Percentiles rank a stretch among this genome's conserved stretches.
Conservation (phyloP, 2,888 invertebrate genomes). For the Neocrepidodera transversa region DNA sequence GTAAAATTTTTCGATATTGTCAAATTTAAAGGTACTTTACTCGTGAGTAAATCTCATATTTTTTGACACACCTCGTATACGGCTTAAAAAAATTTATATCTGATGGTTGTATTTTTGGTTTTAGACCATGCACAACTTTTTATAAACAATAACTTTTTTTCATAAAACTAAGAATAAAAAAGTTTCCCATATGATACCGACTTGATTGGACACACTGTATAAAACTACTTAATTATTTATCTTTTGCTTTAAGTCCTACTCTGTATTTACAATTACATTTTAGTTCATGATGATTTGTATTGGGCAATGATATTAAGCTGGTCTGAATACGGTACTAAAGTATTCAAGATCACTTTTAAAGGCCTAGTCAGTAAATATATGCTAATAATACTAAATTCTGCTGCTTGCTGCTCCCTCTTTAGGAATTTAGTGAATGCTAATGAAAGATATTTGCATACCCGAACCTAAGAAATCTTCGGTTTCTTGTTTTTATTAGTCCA, state of each 20-base stretch:
- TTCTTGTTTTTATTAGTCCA: background rate
- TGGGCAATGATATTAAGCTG: background rate
- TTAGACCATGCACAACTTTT: too few relatives aligned
- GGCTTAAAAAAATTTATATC: too few relatives aligned
- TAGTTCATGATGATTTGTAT: background rate
- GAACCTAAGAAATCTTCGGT: background rate
- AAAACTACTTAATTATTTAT: too few relatives aligned
- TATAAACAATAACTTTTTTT: too few relatives aligned
- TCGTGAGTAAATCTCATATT: too few relatives aligned
- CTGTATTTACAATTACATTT: background rate
- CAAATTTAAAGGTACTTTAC: too few relatives aligned
- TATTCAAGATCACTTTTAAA: background rate
- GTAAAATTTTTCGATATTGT: too few relatives aligned
- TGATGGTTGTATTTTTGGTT: too few relatives aligned
- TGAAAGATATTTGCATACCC: background rate
- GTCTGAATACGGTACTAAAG: background rate
- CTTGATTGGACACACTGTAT: too few relatives aligned
- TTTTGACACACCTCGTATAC: too few relatives aligned
- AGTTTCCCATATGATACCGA: too few relatives aligned
- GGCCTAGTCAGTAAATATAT: background rate
- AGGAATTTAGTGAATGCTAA: background rate
- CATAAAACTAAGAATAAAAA: too few relatives aligned
- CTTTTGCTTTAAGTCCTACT: background rate
- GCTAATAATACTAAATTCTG: slow-evolving; percentile 1
- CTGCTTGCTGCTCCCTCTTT: background rate